phyloP scores from a whole-genome alignment of 2,888 invertebrate genomes.

The Hartigia nigra region DNA sequence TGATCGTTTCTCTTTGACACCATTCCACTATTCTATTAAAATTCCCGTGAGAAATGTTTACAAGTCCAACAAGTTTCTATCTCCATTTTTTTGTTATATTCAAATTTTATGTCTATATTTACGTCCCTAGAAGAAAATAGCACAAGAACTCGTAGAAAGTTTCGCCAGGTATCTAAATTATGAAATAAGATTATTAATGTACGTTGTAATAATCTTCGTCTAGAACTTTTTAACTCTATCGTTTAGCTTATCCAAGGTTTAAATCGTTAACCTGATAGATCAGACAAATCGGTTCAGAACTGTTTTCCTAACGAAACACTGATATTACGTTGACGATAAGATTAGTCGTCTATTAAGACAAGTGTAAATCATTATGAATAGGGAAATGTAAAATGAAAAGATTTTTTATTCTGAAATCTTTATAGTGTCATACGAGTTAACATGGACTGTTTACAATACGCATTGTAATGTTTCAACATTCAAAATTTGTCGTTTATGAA shows the following conservation, averaged over 20 bases:
- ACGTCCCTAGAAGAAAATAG: too few species aligned
- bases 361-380: background rate
- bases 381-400: background rate
- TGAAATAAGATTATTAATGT: too few species aligned
- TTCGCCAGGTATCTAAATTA: too few species aligned
- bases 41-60: background rate
- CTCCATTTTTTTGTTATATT: too few species aligned
- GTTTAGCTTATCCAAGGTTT: background rate
- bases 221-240: background rate
- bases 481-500: background rate
- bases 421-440: background rate
- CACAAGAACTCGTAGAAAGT: too few species aligned
- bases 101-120: too few species aligned
- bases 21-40: background rate
- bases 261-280: too few species aligned
- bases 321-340: background rate
- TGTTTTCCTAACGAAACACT: background rate
- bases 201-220: background rate
- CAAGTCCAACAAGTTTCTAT: too few species aligned
- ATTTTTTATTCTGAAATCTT: background rate
- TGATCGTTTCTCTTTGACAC: background rate
- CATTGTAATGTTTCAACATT: background rate
- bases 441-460: background rate
- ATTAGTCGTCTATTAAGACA: background rate
- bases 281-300: background rate